Base-by-base conservation (phyloP, 2,797 vertebrate genomes). In the Serranus cabrilla region DNA sequence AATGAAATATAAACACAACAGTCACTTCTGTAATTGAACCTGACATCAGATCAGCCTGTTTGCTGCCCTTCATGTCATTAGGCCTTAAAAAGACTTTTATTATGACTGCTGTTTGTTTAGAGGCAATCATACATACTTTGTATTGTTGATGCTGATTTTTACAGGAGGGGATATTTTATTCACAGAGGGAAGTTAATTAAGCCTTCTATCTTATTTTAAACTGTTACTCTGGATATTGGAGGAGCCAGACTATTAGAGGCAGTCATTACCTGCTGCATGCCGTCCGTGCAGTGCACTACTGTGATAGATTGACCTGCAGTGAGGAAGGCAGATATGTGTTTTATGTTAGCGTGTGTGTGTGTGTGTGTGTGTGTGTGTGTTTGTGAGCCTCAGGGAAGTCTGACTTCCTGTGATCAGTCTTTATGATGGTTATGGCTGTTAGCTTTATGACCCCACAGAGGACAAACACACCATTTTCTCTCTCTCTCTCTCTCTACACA, bases 351-450 rank as follows among this genome's bases (percentile, higher is more conserved):
- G 13, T 52, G 17, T 43, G 51, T 55, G 37, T 46, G 25, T 42
- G 59, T 49, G 31, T 43, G 37, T 25, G 40, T 60, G 45, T 52
- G 60, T 67, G 40, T 56, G 65, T 54, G 54, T 52, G 47, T 25
- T 46, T 52, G 43, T 57, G 40, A 40, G 68, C 80, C 84, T 68
- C 45, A 43, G 80, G 80, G 65, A 82, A 74, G 75, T 61, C 71
- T 71, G 64, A 82, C 70, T 74, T 78, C 64, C 68, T 70, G 31
- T 56, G 69, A 85, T 88, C 80, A 69, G 64, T 81, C 75, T 83
- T 81, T 63, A 86, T 85, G 79, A 84, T 83, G 80, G 82, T 80
- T 87, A 84, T 78, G 80, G 73, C 59, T 70, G 78, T 87, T 85
- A 89, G 82, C 82, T 89, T 85, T 60, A 82, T 79, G 71, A 86